These are phyloP conservation scores for Sebastolobus alascanus DNA, from an alignment of 2,797 vertebrate genomes.

Conservation along the genomic window DNA sequence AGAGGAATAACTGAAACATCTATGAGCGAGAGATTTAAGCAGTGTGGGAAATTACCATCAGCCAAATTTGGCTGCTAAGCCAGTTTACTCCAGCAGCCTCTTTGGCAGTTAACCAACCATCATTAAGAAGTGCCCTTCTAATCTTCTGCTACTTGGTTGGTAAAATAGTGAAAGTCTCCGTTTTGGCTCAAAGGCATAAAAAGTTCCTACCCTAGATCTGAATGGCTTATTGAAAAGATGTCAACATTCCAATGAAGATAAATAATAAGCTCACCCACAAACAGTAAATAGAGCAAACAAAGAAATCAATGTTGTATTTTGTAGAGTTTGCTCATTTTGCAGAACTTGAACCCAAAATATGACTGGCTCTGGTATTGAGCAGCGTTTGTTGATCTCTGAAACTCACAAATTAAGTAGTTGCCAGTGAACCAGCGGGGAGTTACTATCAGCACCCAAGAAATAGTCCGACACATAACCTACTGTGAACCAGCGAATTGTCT, in stretches of 20 bases:
- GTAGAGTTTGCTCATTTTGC: conserved; percentile 3
- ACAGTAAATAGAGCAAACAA: not conserved
- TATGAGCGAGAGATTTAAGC: not conserved
- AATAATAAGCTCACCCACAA: not conserved
- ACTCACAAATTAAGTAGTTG: conserved; percentile 8
- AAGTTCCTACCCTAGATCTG: conserved; percentile 2
- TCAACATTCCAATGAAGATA: not conserved
- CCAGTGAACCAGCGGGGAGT: conserved; percentile 8
- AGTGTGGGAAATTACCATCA: conserved; percentile 8
- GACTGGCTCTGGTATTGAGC: not conserved
- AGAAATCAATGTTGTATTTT: not conserved
- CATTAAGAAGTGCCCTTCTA: conserved; percentile 16
- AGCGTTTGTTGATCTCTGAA: not conserved
- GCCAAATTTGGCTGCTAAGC: conserved; percentile 16
- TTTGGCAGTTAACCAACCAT: conserved; percentile 39
- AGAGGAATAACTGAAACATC: conserved; percentile 20
- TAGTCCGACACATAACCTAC: not conserved
- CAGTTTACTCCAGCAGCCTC: conserved; percentile 4
- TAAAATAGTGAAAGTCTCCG: conserved; percentile 12
- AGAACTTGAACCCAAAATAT: not conserved
- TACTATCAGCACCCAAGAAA: not conserved
- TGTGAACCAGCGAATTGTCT: not conserved
- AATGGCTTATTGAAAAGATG: conserved; percentile 2
- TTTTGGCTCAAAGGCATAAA: conserved; percentile 13
- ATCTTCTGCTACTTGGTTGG: conserved; percentile 21